Percentiles rank a stretch among this genome's conserved stretches.
These are phyloP conservation scores for Meandrusa payeni DNA, from an alignment of 2,888 invertebrate genomes.

Conservation along the genomic window DNA sequence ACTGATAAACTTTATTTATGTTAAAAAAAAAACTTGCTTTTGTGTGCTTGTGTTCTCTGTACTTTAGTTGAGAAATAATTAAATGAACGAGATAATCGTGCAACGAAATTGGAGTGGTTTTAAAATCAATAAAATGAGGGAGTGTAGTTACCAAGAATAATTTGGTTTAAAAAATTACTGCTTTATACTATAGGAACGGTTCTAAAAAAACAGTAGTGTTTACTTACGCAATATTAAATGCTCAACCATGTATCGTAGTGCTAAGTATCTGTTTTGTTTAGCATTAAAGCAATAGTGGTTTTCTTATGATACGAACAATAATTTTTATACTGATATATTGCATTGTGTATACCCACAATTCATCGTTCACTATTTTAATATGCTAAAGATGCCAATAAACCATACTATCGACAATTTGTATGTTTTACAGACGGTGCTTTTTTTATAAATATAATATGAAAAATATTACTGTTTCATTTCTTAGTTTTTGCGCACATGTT, in stretches of 20 bases:
- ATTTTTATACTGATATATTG: constrained; percentile 63
- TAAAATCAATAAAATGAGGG: constrained; percentile 45
- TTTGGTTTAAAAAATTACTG: constrained; percentile 25
- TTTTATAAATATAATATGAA: constrained; percentile 71
- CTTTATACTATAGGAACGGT: constrained; percentile 11
- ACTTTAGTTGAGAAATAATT: constrained; percentile 41
- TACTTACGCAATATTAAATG: constrained; percentile 50
- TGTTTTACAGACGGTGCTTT: constrained; percentile 79
- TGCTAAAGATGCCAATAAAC: constrained; percentile 66
- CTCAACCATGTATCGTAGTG: constrained; percentile 56
- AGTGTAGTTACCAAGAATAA: constrained; percentile 57
- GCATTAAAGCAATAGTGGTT: constrained; percentile 28
- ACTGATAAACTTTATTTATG: constrained; percentile 30
- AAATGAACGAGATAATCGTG: constrained; percentile 41
- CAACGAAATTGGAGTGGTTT: constrained; percentile 39
- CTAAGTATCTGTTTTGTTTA: constrained; percentile 30
- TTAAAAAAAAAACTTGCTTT: constrained; percentile 19
- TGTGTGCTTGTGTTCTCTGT: constrained; percentile 50
- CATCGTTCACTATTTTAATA: constrained; percentile 69
- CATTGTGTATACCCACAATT: constrained; percentile 40
- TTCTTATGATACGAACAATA: constrained; percentile 45
- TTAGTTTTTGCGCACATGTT: no score
- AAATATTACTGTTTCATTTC: constrained; percentile 29
- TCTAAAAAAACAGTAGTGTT: constrained; percentile 26
- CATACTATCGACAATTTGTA: constrained; percentile 69